Percentiles rank a stretch among this genome's conserved stretches.
These are phyloP conservation scores for Zenarchopterus dispar DNA, from an alignment of 2,797 vertebrate genomes.

Conservation along the genomic window DNA sequence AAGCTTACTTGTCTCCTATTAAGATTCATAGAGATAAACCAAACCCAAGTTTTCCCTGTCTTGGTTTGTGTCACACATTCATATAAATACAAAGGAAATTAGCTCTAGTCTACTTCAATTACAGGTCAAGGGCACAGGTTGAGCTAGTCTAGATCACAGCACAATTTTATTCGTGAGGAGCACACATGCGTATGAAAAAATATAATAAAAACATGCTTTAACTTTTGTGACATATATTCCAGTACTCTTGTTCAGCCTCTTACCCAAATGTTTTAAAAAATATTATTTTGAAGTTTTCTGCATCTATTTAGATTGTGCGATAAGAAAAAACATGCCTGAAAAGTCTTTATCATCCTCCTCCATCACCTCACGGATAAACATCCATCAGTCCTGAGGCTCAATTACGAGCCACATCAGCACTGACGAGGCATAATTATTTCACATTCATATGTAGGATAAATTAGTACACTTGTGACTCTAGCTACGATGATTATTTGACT, in stretches of 20 bases:
- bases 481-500: conserved; percentile 49
- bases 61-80: no score
- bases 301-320: neutral
- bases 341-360: conserved; percentile 1
- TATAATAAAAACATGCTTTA: no score
- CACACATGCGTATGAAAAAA: no score
- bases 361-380: conserved; percentile 17
- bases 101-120: no score
- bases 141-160: conserved; percentile 7
- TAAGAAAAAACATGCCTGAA: neutral
- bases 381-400: conserved; percentile 3
- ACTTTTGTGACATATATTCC: no score
- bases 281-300: neutral
- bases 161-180: conserved; percentile 2
- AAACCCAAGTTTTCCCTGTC: no score
- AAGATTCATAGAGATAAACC: no score
- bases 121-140: conserved; percentile 20
- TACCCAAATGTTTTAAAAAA: no score
- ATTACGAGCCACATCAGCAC: conserved; percentile 14
- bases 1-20: no score
- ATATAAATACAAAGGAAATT: no score
- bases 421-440: neutral
- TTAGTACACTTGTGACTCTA: conserved; percentile 43
- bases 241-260: neutral
- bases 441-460: conserved; percentile 18